These are phyloP conservation scores for Heliconius hermathena DNA, from an alignment of 1,140 invertebrate genomes.

Conservation along the genomic window DNA sequence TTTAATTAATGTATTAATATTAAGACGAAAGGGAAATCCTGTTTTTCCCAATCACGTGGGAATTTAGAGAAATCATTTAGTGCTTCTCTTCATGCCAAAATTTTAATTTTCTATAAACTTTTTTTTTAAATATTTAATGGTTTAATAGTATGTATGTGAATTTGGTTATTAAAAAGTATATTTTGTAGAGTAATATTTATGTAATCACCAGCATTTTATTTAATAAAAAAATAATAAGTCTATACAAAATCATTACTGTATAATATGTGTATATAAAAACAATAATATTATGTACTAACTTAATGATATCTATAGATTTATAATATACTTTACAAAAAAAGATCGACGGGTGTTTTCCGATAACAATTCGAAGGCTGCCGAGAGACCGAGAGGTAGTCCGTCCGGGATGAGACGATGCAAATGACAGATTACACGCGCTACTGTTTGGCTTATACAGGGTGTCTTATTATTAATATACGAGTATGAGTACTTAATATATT, in stretches of 20 bases:
- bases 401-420: conserved; percentile 61
- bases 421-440: conserved; percentile 54
- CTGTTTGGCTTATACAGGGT: conserved; percentile 36
- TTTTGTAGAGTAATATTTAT: too few relatives aligned
- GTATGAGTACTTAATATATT: not conserved
- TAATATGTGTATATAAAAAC: not conserved
- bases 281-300: not conserved
- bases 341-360: conserved; percentile 11
- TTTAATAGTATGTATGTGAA: too few relatives aligned
- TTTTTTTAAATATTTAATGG: too few relatives aligned
- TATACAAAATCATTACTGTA: too few relatives aligned
- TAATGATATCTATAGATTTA: not conserved
- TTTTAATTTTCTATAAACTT: too few relatives aligned
- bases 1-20: not conserved
- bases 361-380: conserved; percentile 29
- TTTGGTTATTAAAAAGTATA: too few relatives aligned
- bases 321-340: not conserved
- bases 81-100: too few relatives aligned
- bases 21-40: too few relatives aligned
- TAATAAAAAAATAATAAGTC: too few relatives aligned
- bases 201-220: too few relatives aligned
- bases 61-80: too few relatives aligned
- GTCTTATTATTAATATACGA: not conserved
- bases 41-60: too few relatives aligned
- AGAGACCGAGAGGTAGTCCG: conserved; percentile 37